Percentiles rank a stretch among this genome's conserved stretches.
Evolutionary conservation across 2,888 invertebrate genomes (phyloP).

Genomic region (Synanthedon tipuliformis): DNA sequence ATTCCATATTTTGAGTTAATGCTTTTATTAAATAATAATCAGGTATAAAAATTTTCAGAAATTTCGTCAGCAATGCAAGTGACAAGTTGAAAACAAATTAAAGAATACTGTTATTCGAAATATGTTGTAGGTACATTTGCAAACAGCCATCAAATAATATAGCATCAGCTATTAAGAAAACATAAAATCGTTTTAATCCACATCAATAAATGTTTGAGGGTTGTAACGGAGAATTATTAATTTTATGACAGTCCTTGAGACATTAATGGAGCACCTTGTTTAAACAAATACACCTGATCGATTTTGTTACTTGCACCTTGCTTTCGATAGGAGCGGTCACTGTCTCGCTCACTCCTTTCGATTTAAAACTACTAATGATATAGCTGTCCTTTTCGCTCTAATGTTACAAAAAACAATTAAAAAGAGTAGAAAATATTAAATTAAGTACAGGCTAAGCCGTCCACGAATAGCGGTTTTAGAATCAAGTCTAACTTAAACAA

Average conservation of each 20-base stretch:
- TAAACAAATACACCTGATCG: slow-evolving; percentile 67
- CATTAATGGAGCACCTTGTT: slow-evolving; percentile 51
- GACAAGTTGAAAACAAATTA: neutral
- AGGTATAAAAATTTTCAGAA: neutral
- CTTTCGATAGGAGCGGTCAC: slow-evolving; percentile 33
- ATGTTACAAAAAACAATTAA: slow-evolving; percentile 5
- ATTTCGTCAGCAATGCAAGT: neutral
- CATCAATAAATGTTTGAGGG: neutral
- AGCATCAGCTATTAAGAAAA: slow-evolving; percentile 1
- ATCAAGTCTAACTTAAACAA: too few relatives aligned
- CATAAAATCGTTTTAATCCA: slow-evolving; percentile 7
- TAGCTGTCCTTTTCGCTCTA: slow-evolving; percentile 19
- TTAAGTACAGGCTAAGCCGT: slow-evolving; percentile 13
- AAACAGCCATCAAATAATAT: neutral
- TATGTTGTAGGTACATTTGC: neutral
- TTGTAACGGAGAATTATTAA: slow-evolving; percentile 25
- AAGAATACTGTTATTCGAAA: neutral
- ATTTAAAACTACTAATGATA: slow-evolving; percentile 8
- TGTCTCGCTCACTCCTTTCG: slow-evolving; percentile 31
- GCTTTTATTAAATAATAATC: too few relatives aligned
- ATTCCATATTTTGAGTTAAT: too few relatives aligned
- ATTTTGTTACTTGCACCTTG: slow-evolving; percentile 57
- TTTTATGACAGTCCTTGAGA: slow-evolving; percentile 38
- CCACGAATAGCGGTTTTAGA: slow-evolving; percentile 11
- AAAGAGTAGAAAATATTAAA: slow-evolving; percentile 11